These are phyloP conservation scores for Dendronephthya gigantea DNA, from an alignment of 64 coral and sea anemone genomes.

Conservation along the genomic window DNA sequence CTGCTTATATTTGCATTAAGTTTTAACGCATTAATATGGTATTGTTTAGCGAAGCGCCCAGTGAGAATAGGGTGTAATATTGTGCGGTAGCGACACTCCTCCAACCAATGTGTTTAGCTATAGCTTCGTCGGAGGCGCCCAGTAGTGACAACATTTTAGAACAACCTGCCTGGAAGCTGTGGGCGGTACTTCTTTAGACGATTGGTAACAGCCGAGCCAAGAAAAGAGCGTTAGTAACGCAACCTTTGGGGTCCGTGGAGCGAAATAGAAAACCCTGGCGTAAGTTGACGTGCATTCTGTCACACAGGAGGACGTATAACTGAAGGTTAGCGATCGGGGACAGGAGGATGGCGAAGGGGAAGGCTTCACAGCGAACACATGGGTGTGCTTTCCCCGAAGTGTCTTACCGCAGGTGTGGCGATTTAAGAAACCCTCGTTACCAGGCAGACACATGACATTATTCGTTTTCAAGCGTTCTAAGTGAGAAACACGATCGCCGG, in stretches of 20 bases:
- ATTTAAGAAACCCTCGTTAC: background rate
- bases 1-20: background rate
- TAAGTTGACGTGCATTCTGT: background rate
- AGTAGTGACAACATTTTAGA: background rate
- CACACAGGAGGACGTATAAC: constrained; percentile 2
- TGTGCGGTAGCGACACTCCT: background rate
- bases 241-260: background rate
- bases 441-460: constrained; percentile 4
- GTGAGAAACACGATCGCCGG: constrained; percentile 21
- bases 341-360: background rate
- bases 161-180: background rate
- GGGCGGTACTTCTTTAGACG: background rate
- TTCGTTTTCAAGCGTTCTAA: constrained; percentile 26
- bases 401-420: background rate
- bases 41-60: background rate
- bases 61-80: constrained; percentile 20
- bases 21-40: background rate
- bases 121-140: background rate
- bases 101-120: constrained; percentile 12
- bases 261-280: background rate
- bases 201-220: background rate
- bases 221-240: background rate
- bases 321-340: background rate
- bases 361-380: background rate
- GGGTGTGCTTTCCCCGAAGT: background rate